Conservation (phyloP, 2,888 invertebrate species). For the Lycaena phlaeas region DNA sequence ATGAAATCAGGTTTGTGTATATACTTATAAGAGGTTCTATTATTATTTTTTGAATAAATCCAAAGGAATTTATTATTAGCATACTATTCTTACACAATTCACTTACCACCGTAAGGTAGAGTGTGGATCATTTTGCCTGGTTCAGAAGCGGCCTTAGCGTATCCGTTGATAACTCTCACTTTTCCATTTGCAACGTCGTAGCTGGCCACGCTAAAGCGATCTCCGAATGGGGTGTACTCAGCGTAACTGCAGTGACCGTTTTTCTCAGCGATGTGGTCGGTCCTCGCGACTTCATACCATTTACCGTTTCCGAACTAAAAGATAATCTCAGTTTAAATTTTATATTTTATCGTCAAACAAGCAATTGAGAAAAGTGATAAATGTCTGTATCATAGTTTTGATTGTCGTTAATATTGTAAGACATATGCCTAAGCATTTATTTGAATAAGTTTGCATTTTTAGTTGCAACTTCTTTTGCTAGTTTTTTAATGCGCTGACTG, state of each 20-base stretch:
- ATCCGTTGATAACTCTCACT: constrained; percentile 42
- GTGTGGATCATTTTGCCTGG: constrained; percentile 48
- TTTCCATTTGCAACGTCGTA: constrained; percentile 41
- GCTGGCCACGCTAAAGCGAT: constrained; percentile 46
- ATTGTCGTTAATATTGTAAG: background rate
- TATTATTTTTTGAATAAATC: no score
- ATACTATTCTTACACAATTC: background rate
- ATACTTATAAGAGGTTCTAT: no score
- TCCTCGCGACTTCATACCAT: constrained; percentile 24
- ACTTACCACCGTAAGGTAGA: constrained; percentile 36
- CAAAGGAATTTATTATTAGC: background rate
- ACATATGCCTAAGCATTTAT: background rate
- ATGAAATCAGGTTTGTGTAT: no score
- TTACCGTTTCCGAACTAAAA: constrained; percentile 37
- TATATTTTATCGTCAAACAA: constrained; percentile 22
- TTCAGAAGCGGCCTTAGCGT: constrained; percentile 40
- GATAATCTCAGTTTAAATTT: background rate
- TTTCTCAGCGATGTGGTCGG: constrained; percentile 16
- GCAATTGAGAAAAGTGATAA: background rate
- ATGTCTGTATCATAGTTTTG: background rate
- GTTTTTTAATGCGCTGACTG: background rate
- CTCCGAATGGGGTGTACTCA: constrained; percentile 65
- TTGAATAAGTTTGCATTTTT: background rate
- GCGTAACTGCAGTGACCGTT: constrained; percentile 41
- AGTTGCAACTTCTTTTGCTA: background rate